phyloP scores from a whole-genome alignment of 1,140 invertebrate species.

The Drosophila novamexicana region DNA sequence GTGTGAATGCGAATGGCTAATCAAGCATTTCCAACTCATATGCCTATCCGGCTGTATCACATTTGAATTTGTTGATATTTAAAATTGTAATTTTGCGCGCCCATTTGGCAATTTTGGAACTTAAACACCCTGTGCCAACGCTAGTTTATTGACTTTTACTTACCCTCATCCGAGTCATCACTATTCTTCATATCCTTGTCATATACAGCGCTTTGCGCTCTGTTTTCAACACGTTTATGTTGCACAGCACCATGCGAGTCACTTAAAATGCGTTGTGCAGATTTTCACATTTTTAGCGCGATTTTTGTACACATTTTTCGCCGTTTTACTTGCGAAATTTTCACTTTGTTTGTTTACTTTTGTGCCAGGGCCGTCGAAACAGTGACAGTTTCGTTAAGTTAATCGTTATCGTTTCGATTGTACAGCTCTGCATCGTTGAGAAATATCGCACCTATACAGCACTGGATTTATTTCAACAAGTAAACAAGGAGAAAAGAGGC shows the following conservation, averaged over 20 bases:
- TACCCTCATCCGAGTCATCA: conserved; percentile 76
- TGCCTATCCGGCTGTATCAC: background rate
- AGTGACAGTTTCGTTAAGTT: background rate
- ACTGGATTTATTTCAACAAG: conserved; percentile 46
- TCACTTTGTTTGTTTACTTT: conserved; percentile 71
- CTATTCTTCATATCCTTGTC: conserved; percentile 34
- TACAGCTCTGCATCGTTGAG: conserved; percentile 10
- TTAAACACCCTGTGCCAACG: background rate
- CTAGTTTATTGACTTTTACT: conserved; percentile 32
- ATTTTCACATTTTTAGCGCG: conserved; percentile 19
- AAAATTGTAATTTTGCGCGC: background rate
- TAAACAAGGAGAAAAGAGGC: conserved; percentile 38
- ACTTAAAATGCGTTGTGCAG: background rate
- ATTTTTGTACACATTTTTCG: conserved; percentile 13
- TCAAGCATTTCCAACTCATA: background rate
- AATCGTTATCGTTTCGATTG: conserved; percentile 24
- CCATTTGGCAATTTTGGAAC: background rate
- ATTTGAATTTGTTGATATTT: background rate
- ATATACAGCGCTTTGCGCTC: conserved; percentile 7
- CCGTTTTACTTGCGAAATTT: conserved; percentile 39
- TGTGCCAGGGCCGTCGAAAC: conserved; percentile 20
- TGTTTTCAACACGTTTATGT: conserved; percentile 1
- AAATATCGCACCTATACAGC: conserved; percentile 18
- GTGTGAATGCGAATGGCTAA: background rate
- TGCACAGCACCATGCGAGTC: background rate